phyloP scores from a whole-genome alignment of 2,888 invertebrate genomes.

The Acrobasis suavella region DNA sequence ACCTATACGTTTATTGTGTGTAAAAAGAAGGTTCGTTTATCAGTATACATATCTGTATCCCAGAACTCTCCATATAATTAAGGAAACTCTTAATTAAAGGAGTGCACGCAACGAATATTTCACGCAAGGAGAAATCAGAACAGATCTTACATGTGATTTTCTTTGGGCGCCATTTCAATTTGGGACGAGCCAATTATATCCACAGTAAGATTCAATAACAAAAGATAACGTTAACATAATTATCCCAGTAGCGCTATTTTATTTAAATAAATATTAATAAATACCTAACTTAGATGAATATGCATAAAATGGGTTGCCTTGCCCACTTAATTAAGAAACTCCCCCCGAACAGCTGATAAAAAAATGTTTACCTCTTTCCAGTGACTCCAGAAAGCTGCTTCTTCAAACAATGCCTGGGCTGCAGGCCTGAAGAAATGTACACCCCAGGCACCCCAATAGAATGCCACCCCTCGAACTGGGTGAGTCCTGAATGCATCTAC shows the following conservation, averaged over 20 bases:
- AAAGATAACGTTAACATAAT: constrained; percentile 19
- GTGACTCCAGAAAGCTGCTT: constrained; percentile 66
- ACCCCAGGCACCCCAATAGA: constrained; percentile 52
- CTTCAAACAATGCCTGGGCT: constrained; percentile 67
- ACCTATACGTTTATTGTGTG: too few species aligned
- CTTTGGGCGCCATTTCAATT: constrained; percentile 16
- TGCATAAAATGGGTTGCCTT: too few species aligned
- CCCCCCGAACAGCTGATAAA: too few species aligned
- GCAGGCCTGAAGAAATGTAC: constrained; percentile 57
- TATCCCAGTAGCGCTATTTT: too few species aligned
- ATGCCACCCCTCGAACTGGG: constrained; percentile 69
- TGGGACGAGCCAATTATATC: constrained; percentile 16
- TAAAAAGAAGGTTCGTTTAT: not conserved
- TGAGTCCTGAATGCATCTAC: constrained; percentile 69
- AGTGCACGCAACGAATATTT: constrained; percentile 29
- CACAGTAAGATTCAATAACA: constrained; percentile 1
- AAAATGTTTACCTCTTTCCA: constrained; percentile 36
- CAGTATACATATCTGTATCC: not conserved
- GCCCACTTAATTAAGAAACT: too few species aligned
- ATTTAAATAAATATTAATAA: too few species aligned
- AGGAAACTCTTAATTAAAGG: constrained; percentile 32
- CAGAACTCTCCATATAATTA: constrained; percentile 27
- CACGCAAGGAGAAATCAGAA: constrained; percentile 33
- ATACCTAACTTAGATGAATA: too few species aligned
- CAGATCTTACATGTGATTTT: constrained; percentile 24